Base-by-base conservation (phyloP, 2,113 vertebrate species). In the Noturus placidus region DNA sequence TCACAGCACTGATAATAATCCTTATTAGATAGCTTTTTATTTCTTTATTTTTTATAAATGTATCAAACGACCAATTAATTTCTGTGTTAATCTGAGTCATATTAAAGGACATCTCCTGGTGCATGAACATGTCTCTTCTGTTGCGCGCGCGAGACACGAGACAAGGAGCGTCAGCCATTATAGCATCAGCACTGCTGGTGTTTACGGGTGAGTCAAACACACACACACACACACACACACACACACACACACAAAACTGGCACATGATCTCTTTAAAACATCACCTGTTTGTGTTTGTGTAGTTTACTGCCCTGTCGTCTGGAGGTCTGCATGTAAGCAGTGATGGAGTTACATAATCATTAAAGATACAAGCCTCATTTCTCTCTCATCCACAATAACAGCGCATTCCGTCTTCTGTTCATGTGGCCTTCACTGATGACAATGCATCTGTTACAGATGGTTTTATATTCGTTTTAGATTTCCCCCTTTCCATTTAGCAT, bases 1-100 rank as follows among this genome's bases (percentile, higher is more conserved):
- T 91, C 89, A 91, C 91, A 94, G 93, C 93, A 92, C 90, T 93
- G 85, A 94, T 89, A 84, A 90, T 88, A 91, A 91, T 63, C 88
- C 86, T 69, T 42, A 74, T 84, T 88, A 52, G 30, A 63, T 65
- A 57, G 88, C 54, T 33, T 10, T 74, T 74, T 87, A 6, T 6
- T 46, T 46, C 0, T 8, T 46, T 46, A 9, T 90, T 89, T 87
- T 89, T 50, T 50, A 10, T 89, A 84, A 79, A 90, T 91, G 85
- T 63, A 72, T 84, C 65, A 72, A 42, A 78, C 17, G 17, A 70
- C 20, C 30, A 83, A 88, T 59, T 56, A 87, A 46, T 33, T 61
- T 30, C 25, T n/a, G 46, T 38, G 35, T 19, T n/a, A n/a, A 59
- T n/a, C 30, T 11, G 19, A 52, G 22, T 82, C 1, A 19, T 63